Percentiles rank a stretch among this genome's conserved stretches.
Evolutionary conservation across 2,113 vertebrate species (phyloP).

Genomic region (Pteronura brasiliensis): DNA sequence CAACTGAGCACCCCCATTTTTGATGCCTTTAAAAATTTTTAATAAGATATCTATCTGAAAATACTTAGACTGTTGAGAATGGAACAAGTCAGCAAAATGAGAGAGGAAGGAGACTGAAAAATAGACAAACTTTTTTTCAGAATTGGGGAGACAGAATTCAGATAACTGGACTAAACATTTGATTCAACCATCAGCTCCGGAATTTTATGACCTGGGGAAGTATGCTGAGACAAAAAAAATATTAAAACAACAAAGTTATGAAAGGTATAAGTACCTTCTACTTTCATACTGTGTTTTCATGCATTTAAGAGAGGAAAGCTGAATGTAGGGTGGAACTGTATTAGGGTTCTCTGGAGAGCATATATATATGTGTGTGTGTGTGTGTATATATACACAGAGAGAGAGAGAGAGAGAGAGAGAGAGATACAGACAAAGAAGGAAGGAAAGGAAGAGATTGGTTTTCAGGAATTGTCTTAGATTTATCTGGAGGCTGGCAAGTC

Average conservation of each 20-base stretch:
- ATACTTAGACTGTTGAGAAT: background rate
- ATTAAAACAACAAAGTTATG: background rate
- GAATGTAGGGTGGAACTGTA: background rate
- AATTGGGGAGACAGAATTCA: background rate
- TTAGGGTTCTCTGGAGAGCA: background rate
- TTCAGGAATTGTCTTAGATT: background rate
- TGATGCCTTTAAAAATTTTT: background rate
- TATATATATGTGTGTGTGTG: background rate
- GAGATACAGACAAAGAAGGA: background rate
- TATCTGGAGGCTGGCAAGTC: background rate
- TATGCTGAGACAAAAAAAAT: background rate
- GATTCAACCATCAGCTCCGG: background rate
- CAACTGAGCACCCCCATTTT: fast-evolving
- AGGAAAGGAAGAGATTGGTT: background rate
- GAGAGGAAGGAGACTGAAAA: background rate
- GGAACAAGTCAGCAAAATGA: background rate
- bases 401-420: too few species aligned
- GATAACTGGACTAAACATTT: background rate
- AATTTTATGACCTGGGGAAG: background rate
- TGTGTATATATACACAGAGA: background rate
- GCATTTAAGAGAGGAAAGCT: background rate
- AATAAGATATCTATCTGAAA: background rate
- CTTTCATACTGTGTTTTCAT: background rate
- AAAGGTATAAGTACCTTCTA: background rate
- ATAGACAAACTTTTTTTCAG: background rate